Percentiles rank a stretch among this genome's conserved stretches.
Conservation (phyloP, 2,888 invertebrate genomes). For the Thyatira batis region DNA sequence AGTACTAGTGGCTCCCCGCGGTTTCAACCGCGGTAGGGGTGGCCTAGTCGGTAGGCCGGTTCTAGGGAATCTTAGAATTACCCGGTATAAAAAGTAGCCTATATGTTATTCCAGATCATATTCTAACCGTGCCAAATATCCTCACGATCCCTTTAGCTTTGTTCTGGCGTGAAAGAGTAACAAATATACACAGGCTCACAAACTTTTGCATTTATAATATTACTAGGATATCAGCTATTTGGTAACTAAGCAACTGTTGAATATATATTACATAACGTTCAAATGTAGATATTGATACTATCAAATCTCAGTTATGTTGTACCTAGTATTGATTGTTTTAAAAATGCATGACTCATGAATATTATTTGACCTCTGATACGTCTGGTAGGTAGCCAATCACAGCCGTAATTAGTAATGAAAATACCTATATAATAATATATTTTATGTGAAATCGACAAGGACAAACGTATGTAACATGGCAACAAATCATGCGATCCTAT, state of each 20-base stretch:
- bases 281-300: not conserved
- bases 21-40: too few species aligned
- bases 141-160: too few species aligned
- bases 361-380: conserved; percentile 6
- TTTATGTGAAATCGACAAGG: not conserved
- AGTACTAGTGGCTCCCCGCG: too few species aligned
- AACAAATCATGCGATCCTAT: not conserved
- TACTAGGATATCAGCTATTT: too few species aligned
- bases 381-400: conserved; percentile 5
- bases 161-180: too few species aligned
- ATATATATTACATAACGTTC: not conserved
- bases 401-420: conserved; percentile 4
- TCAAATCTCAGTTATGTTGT: not conserved
- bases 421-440: not conserved
- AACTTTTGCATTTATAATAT: too few species aligned
- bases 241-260: not conserved
- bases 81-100: too few species aligned
- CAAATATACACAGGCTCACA: too few species aligned
- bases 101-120: too few species aligned
- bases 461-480: not conserved
- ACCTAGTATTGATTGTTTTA: not conserved
- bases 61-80: too few species aligned
- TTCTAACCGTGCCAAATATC: too few species aligned
- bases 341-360: conserved; percentile 1
- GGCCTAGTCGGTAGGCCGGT: too few species aligned